Evolutionary conservation across 2,888 invertebrate genomes (phyloP), one percentile per base, ranked within the genome.

Genomic region (Poecilobothrus nobilitatus): DNA sequence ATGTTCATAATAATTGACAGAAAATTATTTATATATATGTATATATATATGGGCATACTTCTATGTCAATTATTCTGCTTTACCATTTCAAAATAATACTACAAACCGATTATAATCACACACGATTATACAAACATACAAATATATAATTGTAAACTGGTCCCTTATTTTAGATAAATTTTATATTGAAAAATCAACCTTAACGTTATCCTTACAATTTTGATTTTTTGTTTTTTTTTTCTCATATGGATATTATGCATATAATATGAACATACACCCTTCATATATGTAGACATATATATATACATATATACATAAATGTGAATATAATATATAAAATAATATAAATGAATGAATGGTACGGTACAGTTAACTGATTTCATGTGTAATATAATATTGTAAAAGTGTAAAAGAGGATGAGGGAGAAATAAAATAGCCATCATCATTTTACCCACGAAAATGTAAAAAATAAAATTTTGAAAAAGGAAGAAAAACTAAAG

Each of bases 401-500:
- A 53, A 18, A 53, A 53, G 15, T 18, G 15, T 6, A 53, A 53
- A 53, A 53, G 9, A 37, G 37, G 12, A 37, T 15, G n/a, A 53
- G 37, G 12, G 37, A 37, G 27, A 63, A 18, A 63, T 12, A 63
- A 65, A 69, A 65, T 68, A 68, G 68, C 70, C 71, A 66, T 72
- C 72, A 69, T 67, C 70, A 66, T 70, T 67, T 65, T 63, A 66
- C 68, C 70, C 70, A 69, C 15, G 34, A 65, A 34, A 37, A 65
- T 18, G n/a, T 12, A 3, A 44, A 44, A 44, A 44, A 44, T 44
- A 44, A 15, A n/a, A 9, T 41, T 41, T 12, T 5, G 15, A 9
- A 41, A 9, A 41, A 53, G 2, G 2, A 53, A 53, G 18, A 18
- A 53, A 53, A 53, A 53, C 53, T 18, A 53, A 53, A 53, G 41